Base-by-base conservation (phyloP, 2,113 vertebrate species). In the zebrafish (Danio rerio) region DNA sequence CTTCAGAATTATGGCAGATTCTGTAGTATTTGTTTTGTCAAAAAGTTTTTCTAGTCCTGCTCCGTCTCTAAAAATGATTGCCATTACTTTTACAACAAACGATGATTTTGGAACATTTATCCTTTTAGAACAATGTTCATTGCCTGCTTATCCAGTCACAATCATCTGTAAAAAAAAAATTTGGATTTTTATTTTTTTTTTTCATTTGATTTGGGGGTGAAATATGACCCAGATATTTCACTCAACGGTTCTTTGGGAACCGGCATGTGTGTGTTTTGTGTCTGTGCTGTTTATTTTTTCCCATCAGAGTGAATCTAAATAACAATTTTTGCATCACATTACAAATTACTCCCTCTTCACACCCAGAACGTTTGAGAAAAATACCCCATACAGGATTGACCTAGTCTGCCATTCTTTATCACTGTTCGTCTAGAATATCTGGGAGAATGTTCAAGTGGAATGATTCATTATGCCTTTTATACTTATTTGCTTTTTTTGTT, bases 341-440 rank as follows among this genome's bases (percentile, higher is more conserved):
- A 20, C 31, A 45, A n/a, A n/a, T n/a, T n/a, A n/a, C n/a, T 10
- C 8, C 18, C 13, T 49, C 20, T 40, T 77, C 58, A 49, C 74
- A 63, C 9, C 42, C 18, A 62, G 58, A 58, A 56, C 72, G 7
- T 74, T 74, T 16, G 18, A 31, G 74, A 77, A 76, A 76, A 76
- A 59, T 42, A 15, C 53, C 55, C n/a, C 16, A 8, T 76, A 21
- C 4, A 21, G 43, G 43, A 47, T 59, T 75, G 47, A 8, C 58
- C 20, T 63, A 59, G 40, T 59, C 53, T 58, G 55, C 72, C 45
- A 13, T 62, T 62, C 18, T 7, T 49, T 2, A 49, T 42, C 12
- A 77, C 52, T 31, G 6, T 40, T 31, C 5, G 11, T 76, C n/a
- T n/a, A 9, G 20, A 78, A 52, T 13, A 13, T 5, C 47, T 31